These are phyloP conservation scores for Mythimna lalbum DNA, from an alignment of 2,888 invertebrate species.

Conservation along the genomic window DNA sequence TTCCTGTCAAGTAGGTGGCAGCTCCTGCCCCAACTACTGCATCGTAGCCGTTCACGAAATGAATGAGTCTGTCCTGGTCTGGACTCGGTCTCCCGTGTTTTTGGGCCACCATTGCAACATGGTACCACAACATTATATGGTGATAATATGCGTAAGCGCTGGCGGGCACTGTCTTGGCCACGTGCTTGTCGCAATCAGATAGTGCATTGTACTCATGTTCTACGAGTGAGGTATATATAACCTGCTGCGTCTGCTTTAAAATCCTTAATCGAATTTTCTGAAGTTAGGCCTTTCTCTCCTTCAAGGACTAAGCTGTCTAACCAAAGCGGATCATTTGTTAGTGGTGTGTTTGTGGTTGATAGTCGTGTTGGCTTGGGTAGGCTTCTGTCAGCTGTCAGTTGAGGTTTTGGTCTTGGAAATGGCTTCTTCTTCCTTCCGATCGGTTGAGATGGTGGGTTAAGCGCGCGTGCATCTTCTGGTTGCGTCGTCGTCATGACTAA, in stretches of 20 bases:
- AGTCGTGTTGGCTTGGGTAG: neutral
- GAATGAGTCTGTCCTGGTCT: neutral
- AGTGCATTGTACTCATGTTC: neutral
- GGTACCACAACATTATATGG: neutral
- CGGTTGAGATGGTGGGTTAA: too few species aligned
- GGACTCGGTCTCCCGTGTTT: neutral
- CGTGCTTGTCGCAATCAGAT: neutral
- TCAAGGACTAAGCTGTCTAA: too few species aligned
- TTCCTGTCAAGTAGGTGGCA: slow-evolving; percentile 8
- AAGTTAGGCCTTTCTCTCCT: too few species aligned
- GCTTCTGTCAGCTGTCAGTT: neutral
- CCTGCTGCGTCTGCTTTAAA: neutral
- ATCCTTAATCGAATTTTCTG: too few species aligned
- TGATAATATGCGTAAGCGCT: neutral
- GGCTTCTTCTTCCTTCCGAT: too few species aligned
- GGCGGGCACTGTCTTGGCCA: neutral
- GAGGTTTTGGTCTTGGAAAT: neutral
- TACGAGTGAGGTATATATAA: neutral
- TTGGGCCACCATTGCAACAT: rapidly evolving
- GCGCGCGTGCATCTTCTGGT: rapidly evolving
- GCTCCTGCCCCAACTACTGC: too few species aligned
- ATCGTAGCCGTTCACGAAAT: neutral
- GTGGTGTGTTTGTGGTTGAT: neutral
- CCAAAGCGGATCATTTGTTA: neutral
- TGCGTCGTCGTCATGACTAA: too few species aligned